Percentiles rank a stretch among this genome's conserved stretches.
These are phyloP conservation scores for Otocyon megalotis DNA, from an alignment of 2,113 vertebrate genomes.

Conservation along the genomic window DNA sequence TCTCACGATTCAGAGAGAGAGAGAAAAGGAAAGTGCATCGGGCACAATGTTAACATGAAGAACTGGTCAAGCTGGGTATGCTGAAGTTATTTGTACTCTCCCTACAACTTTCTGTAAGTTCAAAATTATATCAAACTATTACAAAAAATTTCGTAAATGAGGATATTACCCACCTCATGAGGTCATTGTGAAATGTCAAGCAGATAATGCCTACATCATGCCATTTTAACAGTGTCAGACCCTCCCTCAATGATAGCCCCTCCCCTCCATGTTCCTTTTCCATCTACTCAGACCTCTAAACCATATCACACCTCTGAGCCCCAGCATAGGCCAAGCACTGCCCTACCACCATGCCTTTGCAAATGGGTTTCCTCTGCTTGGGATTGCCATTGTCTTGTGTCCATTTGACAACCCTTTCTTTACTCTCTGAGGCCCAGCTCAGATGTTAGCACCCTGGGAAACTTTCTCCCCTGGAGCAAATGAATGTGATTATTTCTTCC, in stretches of 20 bases:
- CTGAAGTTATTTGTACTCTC: background rate
- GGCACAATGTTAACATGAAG: background rate
- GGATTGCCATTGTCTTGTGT: background rate
- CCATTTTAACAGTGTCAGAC: background rate
- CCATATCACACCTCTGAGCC: too few relatives aligned
- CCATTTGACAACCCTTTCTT: background rate
- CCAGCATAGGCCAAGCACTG: background rate
- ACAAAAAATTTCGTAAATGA: background rate
- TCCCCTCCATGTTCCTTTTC: background rate
- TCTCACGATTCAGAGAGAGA: background rate
- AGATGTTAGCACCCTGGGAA: background rate
- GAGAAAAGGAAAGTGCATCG: background rate
- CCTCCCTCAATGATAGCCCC: background rate
- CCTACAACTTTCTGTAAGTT: background rate
- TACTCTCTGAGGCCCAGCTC: background rate
- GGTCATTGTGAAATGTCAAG: background rate
- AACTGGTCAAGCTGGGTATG: background rate
- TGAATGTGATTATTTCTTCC: background rate
- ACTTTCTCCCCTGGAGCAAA: background rate
- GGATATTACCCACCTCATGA: background rate
- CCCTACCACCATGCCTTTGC: background rate
- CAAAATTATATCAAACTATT: constrained; percentile 19
- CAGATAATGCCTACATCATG: background rate
- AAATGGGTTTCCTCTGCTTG: background rate
- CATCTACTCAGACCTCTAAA: background rate